Percentiles rank a stretch among this genome's conserved stretches.
phyloP scores from a whole-genome alignment of 1,140 invertebrate genomes.

The Streblospio benedicti region DNA sequence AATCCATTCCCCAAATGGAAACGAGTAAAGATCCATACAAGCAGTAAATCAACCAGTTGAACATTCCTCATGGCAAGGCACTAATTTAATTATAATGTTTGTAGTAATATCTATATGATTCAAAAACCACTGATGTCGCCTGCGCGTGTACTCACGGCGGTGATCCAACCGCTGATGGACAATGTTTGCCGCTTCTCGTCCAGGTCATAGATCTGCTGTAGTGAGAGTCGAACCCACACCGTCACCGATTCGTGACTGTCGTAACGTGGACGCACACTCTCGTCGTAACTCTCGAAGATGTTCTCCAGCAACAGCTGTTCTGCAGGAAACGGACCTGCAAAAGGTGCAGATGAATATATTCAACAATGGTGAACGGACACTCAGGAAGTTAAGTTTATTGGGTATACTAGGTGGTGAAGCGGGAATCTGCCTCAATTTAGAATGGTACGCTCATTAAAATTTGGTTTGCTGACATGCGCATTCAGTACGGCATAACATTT shows the following conservation, averaged over 20 bases:
- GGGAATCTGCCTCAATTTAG: too few species aligned
- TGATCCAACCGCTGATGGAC: not conserved
- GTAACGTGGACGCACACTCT: not conserved
- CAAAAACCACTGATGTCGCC: too few species aligned
- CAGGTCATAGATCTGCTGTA: constrained; percentile 1
- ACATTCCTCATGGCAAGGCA: not conserved
- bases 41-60: not conserved
- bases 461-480: too few species aligned
- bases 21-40: too few species aligned
- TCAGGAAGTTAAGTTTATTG: too few species aligned
- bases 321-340: not conserved
- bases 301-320: not conserved
- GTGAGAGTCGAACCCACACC: not conserved
- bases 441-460: too few species aligned
- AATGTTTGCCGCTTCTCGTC: not conserved
- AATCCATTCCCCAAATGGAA: too few species aligned
- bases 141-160: not conserved
- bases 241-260: not conserved
- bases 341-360: not conserved
- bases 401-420: too few species aligned
- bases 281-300: not conserved
- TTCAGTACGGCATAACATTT: too few species aligned
- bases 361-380: too few species aligned
- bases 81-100: too few species aligned
- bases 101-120: too few species aligned